A percentile compares a stretch with the other conserved stretches of the same genome.
Evolutionary conservation across 2,113 vertebrate species (phyloP).

Genomic region (Elachura formosa): DNA sequence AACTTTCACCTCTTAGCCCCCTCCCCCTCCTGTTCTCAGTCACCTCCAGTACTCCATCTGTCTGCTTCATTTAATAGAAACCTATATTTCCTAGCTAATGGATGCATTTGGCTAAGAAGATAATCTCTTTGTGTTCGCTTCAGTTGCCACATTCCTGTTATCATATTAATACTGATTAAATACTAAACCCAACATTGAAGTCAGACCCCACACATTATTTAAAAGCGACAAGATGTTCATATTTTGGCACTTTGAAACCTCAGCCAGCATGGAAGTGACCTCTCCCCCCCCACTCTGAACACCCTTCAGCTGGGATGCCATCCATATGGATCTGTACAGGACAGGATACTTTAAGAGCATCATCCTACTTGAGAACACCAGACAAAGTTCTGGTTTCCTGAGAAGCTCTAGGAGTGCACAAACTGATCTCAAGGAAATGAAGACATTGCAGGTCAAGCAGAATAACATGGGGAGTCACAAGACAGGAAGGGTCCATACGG

Average conservation of each 20-base stretch:
- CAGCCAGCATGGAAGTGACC: not conserved
- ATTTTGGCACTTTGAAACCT: constrained; percentile 26
- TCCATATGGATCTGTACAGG: not conserved
- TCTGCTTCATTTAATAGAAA: constrained; percentile 59
- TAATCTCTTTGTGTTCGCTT: constrained; percentile 54
- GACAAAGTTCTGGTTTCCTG: not conserved
- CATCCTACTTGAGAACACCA: accelerated
- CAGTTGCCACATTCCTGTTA: constrained; percentile 65
- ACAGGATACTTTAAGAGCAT: not conserved
- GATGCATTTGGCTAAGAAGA: constrained; percentile 49
- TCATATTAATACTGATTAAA: constrained; percentile 70
- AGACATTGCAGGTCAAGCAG: not conserved
- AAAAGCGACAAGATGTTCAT: constrained; percentile 13
- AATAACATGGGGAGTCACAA: accelerated
- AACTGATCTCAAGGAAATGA: not conserved
- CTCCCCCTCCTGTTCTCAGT: constrained; percentile 37
- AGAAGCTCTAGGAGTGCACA: not conserved
- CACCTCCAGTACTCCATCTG: constrained; percentile 55
- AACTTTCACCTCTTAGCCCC: constrained; percentile 65
- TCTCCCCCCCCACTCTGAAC: not conserved
- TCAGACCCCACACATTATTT: constrained; percentile 46
- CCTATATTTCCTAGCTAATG: constrained; percentile 64
- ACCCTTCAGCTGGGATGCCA: not conserved
- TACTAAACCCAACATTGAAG: constrained; percentile 32
- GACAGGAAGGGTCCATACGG: not conserved